Conservation (phyloP, 1,140 invertebrate species). For the Temnothorax nylanderi region DNA sequence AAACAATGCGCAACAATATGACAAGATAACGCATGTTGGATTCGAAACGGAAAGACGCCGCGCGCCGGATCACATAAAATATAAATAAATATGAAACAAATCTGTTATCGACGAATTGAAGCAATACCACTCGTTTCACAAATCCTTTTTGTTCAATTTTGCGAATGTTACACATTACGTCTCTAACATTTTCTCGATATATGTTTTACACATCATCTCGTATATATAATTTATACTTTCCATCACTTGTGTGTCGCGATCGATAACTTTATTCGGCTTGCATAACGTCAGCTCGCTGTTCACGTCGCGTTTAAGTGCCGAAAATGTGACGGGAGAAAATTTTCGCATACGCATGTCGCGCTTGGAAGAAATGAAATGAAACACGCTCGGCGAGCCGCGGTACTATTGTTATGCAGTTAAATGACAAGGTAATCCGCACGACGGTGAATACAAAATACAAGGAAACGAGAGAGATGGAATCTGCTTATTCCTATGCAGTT, state of each 20-base stretch:
- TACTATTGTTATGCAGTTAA: constrained; percentile 25
- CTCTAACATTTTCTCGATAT: neutral
- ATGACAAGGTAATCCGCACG: constrained; percentile 22
- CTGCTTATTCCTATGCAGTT: constrained; percentile 39
- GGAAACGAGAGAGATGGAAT: neutral
- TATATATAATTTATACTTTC: neutral
- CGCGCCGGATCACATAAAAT: neutral
- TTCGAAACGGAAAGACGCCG: neutral
- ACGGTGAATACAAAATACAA: neutral
- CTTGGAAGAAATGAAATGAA: constrained; percentile 31
- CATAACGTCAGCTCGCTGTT: neutral
- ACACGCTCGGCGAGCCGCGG: constrained; percentile 10
- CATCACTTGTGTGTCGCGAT: neutral
- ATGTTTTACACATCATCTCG: neutral
- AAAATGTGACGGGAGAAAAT: constrained; percentile 11
- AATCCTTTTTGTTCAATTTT: neutral
- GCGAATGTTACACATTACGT: neutral
- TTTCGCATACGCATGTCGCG: constrained; percentile 10
- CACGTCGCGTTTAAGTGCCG: constrained; percentile 9
- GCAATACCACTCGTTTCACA: neutral
- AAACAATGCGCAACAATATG: constrained; percentile 17
- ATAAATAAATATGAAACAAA: neutral
- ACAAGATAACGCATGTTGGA: neutral
- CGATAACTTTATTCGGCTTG: constrained; percentile 5
- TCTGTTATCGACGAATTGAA: neutral